Percentiles rank a stretch among this genome's conserved stretches.
phyloP scores from a whole-genome alignment of 2,113 vertebrate species.

The Pteropus alecto region DNA sequence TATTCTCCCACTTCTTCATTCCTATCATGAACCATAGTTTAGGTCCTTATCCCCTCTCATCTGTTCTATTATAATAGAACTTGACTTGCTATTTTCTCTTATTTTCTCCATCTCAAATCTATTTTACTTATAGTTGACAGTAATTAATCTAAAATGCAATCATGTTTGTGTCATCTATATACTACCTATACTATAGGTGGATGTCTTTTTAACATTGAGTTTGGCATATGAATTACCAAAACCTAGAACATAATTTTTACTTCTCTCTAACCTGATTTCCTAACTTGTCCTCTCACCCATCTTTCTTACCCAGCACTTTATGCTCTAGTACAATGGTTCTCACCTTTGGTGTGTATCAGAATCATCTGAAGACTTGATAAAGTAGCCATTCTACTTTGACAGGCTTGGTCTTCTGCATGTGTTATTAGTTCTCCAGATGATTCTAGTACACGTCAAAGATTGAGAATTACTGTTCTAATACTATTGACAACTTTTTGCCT shows the following conservation, averaged over 20 bases:
- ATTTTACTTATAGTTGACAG: background rate
- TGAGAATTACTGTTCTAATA: background rate
- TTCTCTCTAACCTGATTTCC: background rate
- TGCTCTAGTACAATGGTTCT: background rate
- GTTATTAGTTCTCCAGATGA: background rate
- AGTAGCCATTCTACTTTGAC: background rate
- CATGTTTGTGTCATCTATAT: background rate
- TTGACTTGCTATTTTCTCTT: background rate
- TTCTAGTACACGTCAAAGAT: background rate
- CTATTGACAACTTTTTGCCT: background rate
- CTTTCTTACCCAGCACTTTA: background rate
- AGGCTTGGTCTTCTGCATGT: background rate
- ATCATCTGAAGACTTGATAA: background rate
- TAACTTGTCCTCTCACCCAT: background rate
- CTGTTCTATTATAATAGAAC: background rate
- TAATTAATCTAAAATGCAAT: background rate
- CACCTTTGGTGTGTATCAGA: background rate
- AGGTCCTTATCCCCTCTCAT: background rate
- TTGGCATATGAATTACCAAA: background rate
- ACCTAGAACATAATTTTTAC: background rate
- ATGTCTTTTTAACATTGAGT: background rate
- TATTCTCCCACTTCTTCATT: background rate
- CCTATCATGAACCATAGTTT: background rate
- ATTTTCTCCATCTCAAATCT: background rate
- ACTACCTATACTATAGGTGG: background rate